phyloP scores from a whole-genome alignment of 2,888 invertebrate genomes.

The Tineola bisselliella region DNA sequence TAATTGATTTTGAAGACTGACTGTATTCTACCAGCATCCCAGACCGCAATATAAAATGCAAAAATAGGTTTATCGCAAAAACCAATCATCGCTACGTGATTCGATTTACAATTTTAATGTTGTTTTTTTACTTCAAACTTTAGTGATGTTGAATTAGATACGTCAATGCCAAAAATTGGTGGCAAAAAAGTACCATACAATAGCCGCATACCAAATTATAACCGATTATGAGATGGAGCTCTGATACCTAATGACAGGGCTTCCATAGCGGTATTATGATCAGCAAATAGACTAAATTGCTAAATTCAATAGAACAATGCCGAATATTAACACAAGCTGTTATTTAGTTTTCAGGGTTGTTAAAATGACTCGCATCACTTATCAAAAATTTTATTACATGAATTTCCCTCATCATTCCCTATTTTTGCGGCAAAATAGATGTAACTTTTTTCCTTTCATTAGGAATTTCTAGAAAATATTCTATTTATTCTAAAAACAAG shows the following conservation, averaged over 20 bases:
- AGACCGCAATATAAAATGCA: slow-evolving; percentile 22
- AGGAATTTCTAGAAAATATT: no score
- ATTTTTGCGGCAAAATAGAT: not conserved
- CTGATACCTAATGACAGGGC: slow-evolving; percentile 3
- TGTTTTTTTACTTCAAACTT: slow-evolving; percentile 31
- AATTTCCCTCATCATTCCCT: not conserved
- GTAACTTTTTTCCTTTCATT: not conserved
- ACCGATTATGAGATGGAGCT: slow-evolving; percentile 6
- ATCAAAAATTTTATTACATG: not conserved
- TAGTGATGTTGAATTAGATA: slow-evolving; percentile 23
- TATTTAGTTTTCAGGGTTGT: not conserved
- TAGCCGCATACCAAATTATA: slow-evolving; percentile 39
- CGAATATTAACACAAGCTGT: slow-evolving; percentile 1
- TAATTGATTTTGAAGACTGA: slow-evolving; percentile 3
- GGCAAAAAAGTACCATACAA: slow-evolving; percentile 38
- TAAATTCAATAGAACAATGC: slow-evolving; percentile 13
- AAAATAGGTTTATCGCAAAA: slow-evolving; percentile 40
- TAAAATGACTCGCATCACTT: not conserved
- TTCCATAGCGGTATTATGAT: not conserved
- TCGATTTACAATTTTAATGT: slow-evolving; percentile 45
- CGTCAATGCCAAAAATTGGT: slow-evolving; percentile 31
- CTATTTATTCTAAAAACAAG: no score
- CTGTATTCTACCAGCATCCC: slow-evolving; percentile 10
- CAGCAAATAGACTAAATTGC: slow-evolving; percentile 11
- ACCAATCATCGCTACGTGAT: slow-evolving; percentile 49